Percentiles rank a stretch among this genome's conserved stretches.
These are phyloP conservation scores for Anguilla anguilla DNA, from an alignment of 2,797 vertebrate species.

Conservation along the genomic window DNA sequence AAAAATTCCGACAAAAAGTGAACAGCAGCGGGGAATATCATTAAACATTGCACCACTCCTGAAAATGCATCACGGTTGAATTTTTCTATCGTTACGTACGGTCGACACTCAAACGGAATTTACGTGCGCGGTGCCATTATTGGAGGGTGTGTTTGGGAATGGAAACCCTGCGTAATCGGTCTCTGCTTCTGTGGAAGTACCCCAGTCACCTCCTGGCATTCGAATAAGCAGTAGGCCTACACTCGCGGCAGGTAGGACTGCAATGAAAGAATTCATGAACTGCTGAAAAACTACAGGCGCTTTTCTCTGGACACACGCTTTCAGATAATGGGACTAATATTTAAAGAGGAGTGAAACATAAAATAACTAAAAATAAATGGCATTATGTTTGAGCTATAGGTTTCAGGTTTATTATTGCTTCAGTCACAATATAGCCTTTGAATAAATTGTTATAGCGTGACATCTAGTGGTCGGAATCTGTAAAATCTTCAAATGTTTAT, in stretches of 20 bases:
- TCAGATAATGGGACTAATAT: too few relatives aligned
- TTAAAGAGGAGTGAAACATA: slow-evolving; percentile 5
- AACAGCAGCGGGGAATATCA: slow-evolving; percentile 8
- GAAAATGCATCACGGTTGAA: slow-evolving; percentile 11
- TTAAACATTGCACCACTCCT: neutral
- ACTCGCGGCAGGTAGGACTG: neutral
- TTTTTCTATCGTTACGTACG: neutral
- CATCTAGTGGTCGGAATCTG: slow-evolving; percentile 28
- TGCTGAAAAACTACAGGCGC: slow-evolving; percentile 4
- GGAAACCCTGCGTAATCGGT: slow-evolving; percentile 9
- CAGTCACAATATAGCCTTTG: neutral
- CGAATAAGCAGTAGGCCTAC: neutral
- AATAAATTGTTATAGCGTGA: slow-evolving; percentile 11
- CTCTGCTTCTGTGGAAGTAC: neutral
- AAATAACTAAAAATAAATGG: slow-evolving; percentile 51
- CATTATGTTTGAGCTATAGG: neutral
- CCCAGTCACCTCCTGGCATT: slow-evolving; percentile 16
- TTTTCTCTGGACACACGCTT: neutral
- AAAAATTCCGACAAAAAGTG: slow-evolving; percentile 4
- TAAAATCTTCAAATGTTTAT: neutral
- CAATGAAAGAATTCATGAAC: neutral
- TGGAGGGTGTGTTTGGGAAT: slow-evolving; percentile 13
- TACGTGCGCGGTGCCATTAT: neutral
- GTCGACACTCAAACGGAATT: neutral
- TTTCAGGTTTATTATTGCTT: neutral